Percentiles rank a stretch among this genome's conserved stretches.
Evolutionary conservation across 1,140 invertebrate genomes (phyloP).

Genomic region (Leptinotarsa texana): DNA sequence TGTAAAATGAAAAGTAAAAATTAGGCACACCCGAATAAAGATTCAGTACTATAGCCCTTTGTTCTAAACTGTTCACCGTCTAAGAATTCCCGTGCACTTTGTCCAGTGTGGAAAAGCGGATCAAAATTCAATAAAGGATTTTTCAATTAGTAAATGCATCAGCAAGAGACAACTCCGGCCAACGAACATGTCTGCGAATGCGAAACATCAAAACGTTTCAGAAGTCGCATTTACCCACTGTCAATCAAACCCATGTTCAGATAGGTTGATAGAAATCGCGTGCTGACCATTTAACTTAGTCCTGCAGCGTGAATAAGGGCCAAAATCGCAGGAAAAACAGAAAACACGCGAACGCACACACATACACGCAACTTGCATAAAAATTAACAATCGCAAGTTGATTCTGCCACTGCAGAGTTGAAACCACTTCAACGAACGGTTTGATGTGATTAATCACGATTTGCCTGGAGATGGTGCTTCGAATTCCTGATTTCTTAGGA

Average conservation of each 20-base stretch:
- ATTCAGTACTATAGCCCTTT: no score
- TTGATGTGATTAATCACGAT: constrained; percentile 20
- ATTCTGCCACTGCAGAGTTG: constrained; percentile 19
- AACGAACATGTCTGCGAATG: constrained; percentile 19
- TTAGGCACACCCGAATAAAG: no score
- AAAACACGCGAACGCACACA: constrained; percentile 35
- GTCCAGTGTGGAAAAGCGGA: no score
- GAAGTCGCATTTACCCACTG: constrained; percentile 40
- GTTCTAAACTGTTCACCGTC: no score
- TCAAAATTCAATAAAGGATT: not conserved
- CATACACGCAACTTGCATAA: constrained; percentile 41
- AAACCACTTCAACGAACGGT: constrained; percentile 18
- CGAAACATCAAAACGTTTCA: constrained; percentile 33
- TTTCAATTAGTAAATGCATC: not conserved
- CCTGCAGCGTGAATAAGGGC: constrained; percentile 27
- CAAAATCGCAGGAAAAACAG: constrained; percentile 27
- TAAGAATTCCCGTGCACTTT: no score
- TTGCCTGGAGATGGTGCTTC: constrained; percentile 2
- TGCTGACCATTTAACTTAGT: constrained; percentile 32
- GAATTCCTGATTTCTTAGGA: not conserved
- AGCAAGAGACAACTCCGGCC: constrained; percentile 9
- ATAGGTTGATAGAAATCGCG: constrained; percentile 39
- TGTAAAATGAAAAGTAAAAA: no score
- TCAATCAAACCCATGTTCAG: constrained; percentile 41
- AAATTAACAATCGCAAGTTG: constrained; percentile 35